A percentile compares a stretch with the other conserved stretches of the same genome.
These are phyloP conservation scores for Deilephila elpenor DNA, from an alignment of 2,888 invertebrate species.

Conservation along the genomic window DNA sequence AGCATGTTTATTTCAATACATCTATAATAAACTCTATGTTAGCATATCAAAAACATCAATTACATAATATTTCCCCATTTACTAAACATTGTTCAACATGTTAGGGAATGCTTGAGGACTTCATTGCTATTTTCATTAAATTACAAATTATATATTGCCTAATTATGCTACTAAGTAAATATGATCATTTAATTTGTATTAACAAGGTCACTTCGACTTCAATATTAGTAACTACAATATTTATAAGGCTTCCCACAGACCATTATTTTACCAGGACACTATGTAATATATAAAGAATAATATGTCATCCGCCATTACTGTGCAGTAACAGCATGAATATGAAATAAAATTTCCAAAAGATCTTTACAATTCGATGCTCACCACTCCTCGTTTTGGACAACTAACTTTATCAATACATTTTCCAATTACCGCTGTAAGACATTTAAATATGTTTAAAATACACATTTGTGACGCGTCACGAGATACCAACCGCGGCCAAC, in stretches of 20 bases:
- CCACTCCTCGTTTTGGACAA: not conserved
- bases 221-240: slow-evolving; percentile 6
- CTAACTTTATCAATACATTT: not conserved
- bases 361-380: slow-evolving; percentile 8
- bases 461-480: not conserved
- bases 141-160: too few relatives aligned
- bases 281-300: too few relatives aligned
- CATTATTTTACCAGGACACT: not conserved
- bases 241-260: not conserved
- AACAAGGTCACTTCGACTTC: not conserved
- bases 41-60: too few relatives aligned
- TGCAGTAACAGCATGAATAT: not conserved
- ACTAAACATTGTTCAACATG: too few relatives aligned
- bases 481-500: slow-evolving; percentile 6
- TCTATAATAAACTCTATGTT: too few relatives aligned
- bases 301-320: not conserved
- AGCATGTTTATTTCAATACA: too few relatives aligned
- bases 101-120: too few relatives aligned
- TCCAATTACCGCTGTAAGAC: not conserved
- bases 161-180: too few relatives aligned
- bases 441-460: not conserved
- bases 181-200: not conserved
- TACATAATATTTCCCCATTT: too few relatives aligned
- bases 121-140: too few relatives aligned
- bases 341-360: not conserved